These are phyloP conservation scores for Habroteleia sp. DNA, from an alignment of 2,888 invertebrate species.

Conservation along the genomic window DNA sequence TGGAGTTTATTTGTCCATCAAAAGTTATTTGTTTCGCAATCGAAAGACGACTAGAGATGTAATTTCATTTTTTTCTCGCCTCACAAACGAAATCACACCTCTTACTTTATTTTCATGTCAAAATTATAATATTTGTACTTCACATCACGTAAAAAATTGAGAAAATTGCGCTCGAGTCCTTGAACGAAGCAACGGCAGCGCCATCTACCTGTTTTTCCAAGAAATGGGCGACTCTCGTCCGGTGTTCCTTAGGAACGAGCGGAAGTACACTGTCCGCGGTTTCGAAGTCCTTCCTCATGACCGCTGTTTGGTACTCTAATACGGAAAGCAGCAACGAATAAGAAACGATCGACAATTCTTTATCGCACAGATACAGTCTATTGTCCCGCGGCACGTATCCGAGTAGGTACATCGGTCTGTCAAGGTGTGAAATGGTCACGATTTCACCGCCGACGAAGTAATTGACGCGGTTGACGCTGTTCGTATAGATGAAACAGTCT, in stretches of 20 bases:
- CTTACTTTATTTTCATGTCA: too few relatives aligned
- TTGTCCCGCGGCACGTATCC: constrained; percentile 98
- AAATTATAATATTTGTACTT: too few relatives aligned
- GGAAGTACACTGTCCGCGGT: constrained; percentile 97
- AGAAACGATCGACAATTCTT: constrained; percentile 97
- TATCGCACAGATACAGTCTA: constrained; percentile 97
- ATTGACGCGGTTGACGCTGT: constrained; percentile 97
- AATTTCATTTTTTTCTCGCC: too few relatives aligned
- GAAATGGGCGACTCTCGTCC: constrained; percentile 99
- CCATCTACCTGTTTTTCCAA: constrained; percentile 95
- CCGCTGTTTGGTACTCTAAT: constrained; percentile 99
- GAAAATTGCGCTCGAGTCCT: too few relatives aligned
- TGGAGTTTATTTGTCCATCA: too few relatives aligned
- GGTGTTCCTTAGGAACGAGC: constrained; percentile 96
- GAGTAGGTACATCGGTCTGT: constrained; percentile 97
- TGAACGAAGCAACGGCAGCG: too few relatives aligned
- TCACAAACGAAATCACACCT: too few relatives aligned
- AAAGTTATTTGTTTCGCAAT: too few relatives aligned
- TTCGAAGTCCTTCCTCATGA: constrained; percentile 98
- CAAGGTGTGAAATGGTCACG: constrained; percentile 98
- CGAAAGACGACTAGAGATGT: too few relatives aligned
- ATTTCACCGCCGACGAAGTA: constrained; percentile 99
- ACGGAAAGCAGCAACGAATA: constrained; percentile 97
- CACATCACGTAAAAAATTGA: constrained; percentile 1
- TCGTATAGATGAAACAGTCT: constrained; percentile 99